Conservation (phyloP, 2,888 invertebrate genomes). For the Volucella bombylans region DNA sequence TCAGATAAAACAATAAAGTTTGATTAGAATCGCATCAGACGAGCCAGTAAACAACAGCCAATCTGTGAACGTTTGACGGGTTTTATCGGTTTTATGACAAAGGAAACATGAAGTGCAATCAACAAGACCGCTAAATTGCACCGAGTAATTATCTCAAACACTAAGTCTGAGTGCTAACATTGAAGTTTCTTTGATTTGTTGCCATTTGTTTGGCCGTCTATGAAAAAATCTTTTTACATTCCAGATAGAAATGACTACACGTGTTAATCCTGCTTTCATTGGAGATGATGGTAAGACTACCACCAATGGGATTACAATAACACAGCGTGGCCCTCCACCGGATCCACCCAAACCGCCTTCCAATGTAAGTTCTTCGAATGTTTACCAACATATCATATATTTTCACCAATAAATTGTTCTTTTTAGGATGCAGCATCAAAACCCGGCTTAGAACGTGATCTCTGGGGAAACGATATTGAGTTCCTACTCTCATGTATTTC, state of each 20-base stretch:
- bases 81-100: no score
- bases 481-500: constrained; percentile 82
- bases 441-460: constrained; percentile 77
- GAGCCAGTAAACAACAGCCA: no score
- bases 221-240: constrained; percentile 24
- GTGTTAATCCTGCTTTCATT: constrained; percentile 80
- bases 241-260: constrained; percentile 71
- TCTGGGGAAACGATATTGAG: constrained; percentile 82
- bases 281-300: constrained; percentile 78
- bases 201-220: not conserved
- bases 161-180: not conserved
- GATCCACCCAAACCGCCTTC: constrained; percentile 24
- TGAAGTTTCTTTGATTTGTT: not conserved
- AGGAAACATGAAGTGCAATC: no score
- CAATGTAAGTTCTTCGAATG: not conserved
- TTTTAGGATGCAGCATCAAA: constrained; percentile 57
- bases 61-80: no score
- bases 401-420: not conserved
- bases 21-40: no score
- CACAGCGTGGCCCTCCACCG: constrained; percentile 15
- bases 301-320: constrained; percentile 40
- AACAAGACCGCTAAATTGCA: no score
- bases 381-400: not conserved
- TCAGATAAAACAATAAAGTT: no score
- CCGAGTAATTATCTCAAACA: no score